These are phyloP conservation scores for Tortrix viridana DNA, from an alignment of 2,888 invertebrate species.

Conservation along the genomic window DNA sequence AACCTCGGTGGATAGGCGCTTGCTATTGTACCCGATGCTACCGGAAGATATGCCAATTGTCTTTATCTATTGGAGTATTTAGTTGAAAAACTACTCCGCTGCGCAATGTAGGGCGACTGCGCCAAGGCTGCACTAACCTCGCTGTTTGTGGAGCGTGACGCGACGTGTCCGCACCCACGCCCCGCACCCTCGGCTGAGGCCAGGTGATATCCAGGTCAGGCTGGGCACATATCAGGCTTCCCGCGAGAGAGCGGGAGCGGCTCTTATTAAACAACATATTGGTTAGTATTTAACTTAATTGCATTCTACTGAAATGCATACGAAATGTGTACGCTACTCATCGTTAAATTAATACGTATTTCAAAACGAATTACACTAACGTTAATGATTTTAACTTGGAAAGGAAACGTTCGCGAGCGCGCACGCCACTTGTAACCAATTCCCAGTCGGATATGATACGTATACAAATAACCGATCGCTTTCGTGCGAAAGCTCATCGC, in stretches of 20 bases:
- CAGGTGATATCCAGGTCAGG: constrained; percentile 36
- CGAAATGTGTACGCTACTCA: too few species aligned
- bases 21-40: constrained; percentile 43
- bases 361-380: constrained; percentile 33
- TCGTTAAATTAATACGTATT: constrained; percentile 23
- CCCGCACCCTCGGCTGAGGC: constrained; percentile 40
- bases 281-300: too few species aligned
- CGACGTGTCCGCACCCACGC: constrained; percentile 81
- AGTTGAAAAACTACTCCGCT: constrained; percentile 66
- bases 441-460: constrained; percentile 30
- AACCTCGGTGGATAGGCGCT: constrained; percentile 23
- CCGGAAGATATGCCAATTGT: constrained; percentile 57
- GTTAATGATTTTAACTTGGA: constrained; percentile 37
- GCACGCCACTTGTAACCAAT: constrained; percentile 26
- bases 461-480: constrained; percentile 58
- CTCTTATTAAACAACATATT: too few species aligned
- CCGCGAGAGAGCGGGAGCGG: too few species aligned
- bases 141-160: constrained; percentile 83
- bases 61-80: constrained; percentile 61
- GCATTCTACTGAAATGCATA: too few species aligned
- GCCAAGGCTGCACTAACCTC: constrained; percentile 81
- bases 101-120: constrained; percentile 78
- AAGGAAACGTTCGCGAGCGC: constrained; percentile 39
- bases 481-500: constrained; percentile 60
- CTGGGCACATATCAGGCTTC: constrained; percentile 5